Conservation (phyloP, 2,888 invertebrate genomes). For the Mongoloraphidia duomilia region DNA sequence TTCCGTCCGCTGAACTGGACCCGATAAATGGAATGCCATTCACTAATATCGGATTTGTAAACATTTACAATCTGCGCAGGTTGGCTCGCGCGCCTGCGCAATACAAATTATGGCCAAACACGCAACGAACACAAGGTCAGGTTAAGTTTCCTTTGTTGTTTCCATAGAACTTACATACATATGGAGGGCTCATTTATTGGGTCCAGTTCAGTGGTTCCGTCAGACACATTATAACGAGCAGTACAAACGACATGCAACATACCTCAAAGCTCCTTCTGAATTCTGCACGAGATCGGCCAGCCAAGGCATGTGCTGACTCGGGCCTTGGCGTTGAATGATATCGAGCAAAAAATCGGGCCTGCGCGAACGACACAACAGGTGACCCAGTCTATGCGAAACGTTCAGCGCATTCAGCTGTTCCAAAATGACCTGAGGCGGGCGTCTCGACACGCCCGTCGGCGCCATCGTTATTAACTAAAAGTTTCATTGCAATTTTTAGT, state of each 20-base stretch:
- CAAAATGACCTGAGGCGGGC: slow-evolving; percentile 38
- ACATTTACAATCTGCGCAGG: too few species aligned
- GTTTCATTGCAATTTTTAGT: too few species aligned
- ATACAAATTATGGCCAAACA: too few species aligned
- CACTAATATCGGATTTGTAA: too few species aligned
- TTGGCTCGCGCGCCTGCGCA: too few species aligned
- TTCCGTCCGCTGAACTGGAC: too few species aligned
- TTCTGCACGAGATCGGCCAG: slow-evolving; percentile 85
- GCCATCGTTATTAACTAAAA: slow-evolving; percentile 6
- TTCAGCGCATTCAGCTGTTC: slow-evolving; percentile 70
- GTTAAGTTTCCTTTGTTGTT: too few species aligned
- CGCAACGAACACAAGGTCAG: too few species aligned
- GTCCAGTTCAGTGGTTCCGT: too few species aligned
- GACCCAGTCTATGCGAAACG: slow-evolving; percentile 66
- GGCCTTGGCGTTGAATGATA: slow-evolving; percentile 68
- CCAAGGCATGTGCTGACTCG: slow-evolving; percentile 85
- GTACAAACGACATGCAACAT: slow-evolving; percentile 2
- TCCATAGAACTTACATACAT: too few species aligned
- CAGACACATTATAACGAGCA: not conserved
- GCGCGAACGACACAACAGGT: slow-evolving; percentile 73
- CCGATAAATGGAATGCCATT: too few species aligned
- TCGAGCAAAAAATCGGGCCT: slow-evolving; percentile 86
- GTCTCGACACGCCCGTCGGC: slow-evolving; percentile 1
- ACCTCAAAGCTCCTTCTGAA: slow-evolving; percentile 69
- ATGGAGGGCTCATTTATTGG: too few species aligned